A percentile compares a stretch with the other conserved stretches of the same genome.
Evolutionary conservation across 1,140 invertebrate species (phyloP).

Genomic region (Melipona quadrifasciata): DNA sequence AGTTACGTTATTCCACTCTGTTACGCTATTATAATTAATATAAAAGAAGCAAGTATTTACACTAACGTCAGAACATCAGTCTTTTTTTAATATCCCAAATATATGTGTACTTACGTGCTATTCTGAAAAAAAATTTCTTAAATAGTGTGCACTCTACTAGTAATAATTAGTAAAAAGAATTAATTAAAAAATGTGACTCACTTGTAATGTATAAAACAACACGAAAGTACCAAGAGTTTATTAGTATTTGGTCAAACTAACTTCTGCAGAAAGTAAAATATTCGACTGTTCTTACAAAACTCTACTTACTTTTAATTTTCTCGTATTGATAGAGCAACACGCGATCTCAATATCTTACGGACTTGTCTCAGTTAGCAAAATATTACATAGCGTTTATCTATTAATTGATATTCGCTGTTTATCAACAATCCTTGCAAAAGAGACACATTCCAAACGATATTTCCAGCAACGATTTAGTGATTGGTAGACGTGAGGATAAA

Average conservation of each 20-base stretch:
- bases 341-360: background rate
- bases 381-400: background rate
- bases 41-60: background rate
- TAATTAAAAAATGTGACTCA: background rate
- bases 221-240: background rate
- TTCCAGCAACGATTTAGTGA: background rate
- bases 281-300: background rate
- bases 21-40: background rate
- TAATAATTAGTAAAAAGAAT: background rate
- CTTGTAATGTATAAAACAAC: no score
- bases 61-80: background rate
- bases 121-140: background rate
- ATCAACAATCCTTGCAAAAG: background rate
- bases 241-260: background rate
- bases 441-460: background rate
- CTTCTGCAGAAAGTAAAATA: background rate
- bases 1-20: background rate
- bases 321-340: background rate
- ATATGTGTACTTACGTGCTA: background rate
- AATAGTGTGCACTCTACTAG: background rate
- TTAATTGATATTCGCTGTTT: no score
- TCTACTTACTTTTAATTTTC: background rate
- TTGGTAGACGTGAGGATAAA: constrained; percentile 26
- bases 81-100: background rate
- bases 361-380: background rate